These are phyloP conservation scores for Peromyscus melanophrys DNA, from an alignment of 2,797 vertebrate genomes.

Conservation along the genomic window DNA sequence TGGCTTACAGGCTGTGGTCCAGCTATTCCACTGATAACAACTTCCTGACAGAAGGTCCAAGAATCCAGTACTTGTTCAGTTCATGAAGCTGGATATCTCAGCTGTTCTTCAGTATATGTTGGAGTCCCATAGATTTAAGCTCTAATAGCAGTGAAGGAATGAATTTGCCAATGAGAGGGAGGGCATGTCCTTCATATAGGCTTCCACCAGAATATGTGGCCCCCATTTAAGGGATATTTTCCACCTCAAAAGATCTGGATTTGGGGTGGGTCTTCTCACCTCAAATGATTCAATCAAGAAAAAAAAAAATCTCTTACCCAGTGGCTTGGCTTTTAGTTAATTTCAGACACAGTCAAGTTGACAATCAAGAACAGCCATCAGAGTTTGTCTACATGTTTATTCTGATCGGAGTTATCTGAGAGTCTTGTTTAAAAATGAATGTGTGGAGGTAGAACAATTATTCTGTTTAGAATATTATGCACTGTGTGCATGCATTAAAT, in stretches of 20 bases:
- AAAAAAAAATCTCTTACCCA: background rate
- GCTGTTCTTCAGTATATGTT: background rate
- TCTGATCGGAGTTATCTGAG: background rate
- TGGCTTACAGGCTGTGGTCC: background rate
- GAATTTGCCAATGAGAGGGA: no score
- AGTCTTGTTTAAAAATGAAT: slow-evolving; percentile 37
- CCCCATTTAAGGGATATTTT: background rate
- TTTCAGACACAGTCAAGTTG: background rate
- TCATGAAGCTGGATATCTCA: background rate
- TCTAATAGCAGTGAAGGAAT: background rate
- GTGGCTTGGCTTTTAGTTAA: background rate
- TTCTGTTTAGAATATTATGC: background rate
- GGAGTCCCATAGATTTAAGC: background rate
- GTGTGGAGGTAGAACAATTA: background rate
- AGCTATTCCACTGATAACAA: background rate
- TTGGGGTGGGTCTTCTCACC: background rate
- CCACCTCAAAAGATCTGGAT: background rate
- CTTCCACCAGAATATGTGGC: background rate
- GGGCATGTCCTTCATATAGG: background rate
- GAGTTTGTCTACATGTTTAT: background rate
- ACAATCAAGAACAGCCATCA: background rate
- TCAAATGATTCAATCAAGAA: background rate
- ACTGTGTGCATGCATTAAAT: background rate
- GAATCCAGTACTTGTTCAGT: background rate
- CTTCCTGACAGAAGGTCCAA: background rate